These are phyloP conservation scores for Ectemnius continuus DNA, from an alignment of 2,888 invertebrate genomes.

Conservation along the genomic window DNA sequence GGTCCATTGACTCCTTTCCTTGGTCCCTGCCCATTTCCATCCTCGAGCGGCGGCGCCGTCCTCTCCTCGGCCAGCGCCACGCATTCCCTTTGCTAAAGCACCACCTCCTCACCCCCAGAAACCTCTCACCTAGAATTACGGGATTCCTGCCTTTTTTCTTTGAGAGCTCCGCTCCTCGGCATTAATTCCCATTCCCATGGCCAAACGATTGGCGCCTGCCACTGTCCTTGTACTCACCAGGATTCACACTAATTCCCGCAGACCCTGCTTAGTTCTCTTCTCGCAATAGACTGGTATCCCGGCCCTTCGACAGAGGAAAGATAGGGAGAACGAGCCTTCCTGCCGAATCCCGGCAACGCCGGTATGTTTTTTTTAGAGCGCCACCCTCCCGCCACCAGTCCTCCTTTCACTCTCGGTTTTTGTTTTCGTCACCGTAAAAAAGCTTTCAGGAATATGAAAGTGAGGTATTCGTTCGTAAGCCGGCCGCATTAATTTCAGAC, in stretches of 20 bases:
- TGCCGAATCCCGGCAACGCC: not conserved
- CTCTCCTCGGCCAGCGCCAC: not conserved
- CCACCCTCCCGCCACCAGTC: constrained; percentile 17
- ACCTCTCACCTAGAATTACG: constrained; percentile 53
- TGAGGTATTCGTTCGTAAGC: constrained; percentile 25
- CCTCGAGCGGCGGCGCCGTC: constrained; percentile 1
- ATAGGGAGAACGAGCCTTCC: too few relatives aligned
- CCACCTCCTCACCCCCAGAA: constrained; percentile 7
- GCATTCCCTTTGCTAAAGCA: not conserved
- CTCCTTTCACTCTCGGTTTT: constrained; percentile 18
- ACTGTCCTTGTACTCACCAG: constrained; percentile 13
- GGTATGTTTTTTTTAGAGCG: not conserved
- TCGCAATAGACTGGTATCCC: not conserved
- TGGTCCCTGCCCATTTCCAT: constrained; percentile 37
- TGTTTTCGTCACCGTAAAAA: constrained; percentile 36
- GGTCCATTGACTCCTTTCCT: constrained; percentile 38
- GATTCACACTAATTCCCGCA: constrained; percentile 32
- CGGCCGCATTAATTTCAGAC: constrained; percentile 36
- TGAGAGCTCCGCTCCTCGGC: constrained; percentile 29
- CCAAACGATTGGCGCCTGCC: constrained; percentile 35
- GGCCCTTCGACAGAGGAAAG: not conserved
- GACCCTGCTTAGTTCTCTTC: not conserved
- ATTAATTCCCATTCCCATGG: constrained; percentile 46
- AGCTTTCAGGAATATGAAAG: constrained; percentile 47
- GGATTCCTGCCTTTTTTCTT: constrained; percentile 25